Evolutionary conservation across 2,797 vertebrate species (phyloP), one percentile per base, ranked within the genome.

Genomic region (Acanthiza pusilla): DNA sequence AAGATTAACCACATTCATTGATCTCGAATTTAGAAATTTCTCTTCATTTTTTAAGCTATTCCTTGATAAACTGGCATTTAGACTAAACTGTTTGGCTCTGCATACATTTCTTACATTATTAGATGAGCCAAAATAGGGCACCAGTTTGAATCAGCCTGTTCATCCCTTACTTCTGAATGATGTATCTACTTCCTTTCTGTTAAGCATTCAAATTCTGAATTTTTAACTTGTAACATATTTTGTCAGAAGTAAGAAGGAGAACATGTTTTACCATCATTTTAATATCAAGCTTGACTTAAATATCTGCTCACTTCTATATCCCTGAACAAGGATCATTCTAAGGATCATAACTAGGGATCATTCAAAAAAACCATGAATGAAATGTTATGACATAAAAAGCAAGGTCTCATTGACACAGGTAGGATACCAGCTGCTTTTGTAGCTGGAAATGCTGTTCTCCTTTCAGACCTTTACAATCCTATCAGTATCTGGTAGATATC

Each of bases 11-110:
- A 93, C 50, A 70, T 77, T 68, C 4, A 11, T 45, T 89, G 57
- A 60, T 76, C 47, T 80, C 62, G 65, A 85, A 92, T 93, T 79
- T 77, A 88, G 83, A 94, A 76, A 73, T 87, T 51, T 88, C 13
- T 54, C 38, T 51, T 21, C 42, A 30, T 26, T 79, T 83, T 92
- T 47, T 23, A 30, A 71, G 25, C 36, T 74, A 6, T 77, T 94
- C 4, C 42, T 79, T 20, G 32, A 43, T 63, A 93, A 89, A 48
- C 4, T 68, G n/a, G 18, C 11, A 15, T 65, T 74, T 66, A 79
- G 45, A 38, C 10, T 27, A 30, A 90, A 51, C 16, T 47, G 22
- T 70, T 82, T 70, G 36, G 18, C 20, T 78, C n/a, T 74, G 45
- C 42, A 60, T 54, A 17, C 4, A 21, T 73, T 89, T 71, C 9